A percentile compares a stretch with the other conserved stretches of the same genome.
phyloP scores from a whole-genome alignment of 2,888 invertebrate genomes.

The Lymantria monacha region DNA sequence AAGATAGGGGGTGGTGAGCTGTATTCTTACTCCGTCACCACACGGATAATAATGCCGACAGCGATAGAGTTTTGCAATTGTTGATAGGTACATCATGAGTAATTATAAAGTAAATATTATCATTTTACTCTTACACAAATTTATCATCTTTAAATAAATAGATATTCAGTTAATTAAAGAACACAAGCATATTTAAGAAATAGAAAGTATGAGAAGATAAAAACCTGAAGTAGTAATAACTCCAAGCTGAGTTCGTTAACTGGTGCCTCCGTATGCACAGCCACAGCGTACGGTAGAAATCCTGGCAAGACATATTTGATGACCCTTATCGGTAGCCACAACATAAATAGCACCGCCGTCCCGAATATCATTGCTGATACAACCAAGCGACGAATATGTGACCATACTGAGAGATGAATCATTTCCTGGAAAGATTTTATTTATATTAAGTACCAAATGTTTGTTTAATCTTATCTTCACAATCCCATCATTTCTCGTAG shows the following conservation, averaged over 20 bases:
- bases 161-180: too few species aligned
- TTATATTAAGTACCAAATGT: background rate
- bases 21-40: too few species aligned
- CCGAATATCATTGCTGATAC: constrained; percentile 98
- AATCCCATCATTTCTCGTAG: too few species aligned
- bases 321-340: constrained; percentile 96
- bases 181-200: too few species aligned
- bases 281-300: constrained; percentile 97
- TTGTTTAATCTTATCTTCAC: too few species aligned
- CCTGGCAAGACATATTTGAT: constrained; percentile 90
- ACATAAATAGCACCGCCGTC: constrained; percentile 96
- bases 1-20: too few species aligned
- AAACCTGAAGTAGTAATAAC: constrained; percentile 91
- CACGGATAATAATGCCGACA: too few species aligned
- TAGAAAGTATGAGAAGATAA: constrained; percentile 2
- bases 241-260: constrained; percentile 98
- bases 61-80: too few species aligned
- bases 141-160: too few species aligned
- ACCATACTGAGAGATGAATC: constrained; percentile 97
- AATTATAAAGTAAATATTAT: too few species aligned
- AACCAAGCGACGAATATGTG: constrained; percentile 94
- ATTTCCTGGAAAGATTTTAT: constrained; percentile 86
- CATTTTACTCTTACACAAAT: too few species aligned
- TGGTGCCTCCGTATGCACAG: constrained; percentile 90
- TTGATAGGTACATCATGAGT: too few species aligned